A percentile compares a stretch with the other conserved stretches of the same genome.
These are phyloP conservation scores for Grammomys dolichurus DNA, from an alignment of 2,113 vertebrate genomes.

Conservation along the genomic window DNA sequence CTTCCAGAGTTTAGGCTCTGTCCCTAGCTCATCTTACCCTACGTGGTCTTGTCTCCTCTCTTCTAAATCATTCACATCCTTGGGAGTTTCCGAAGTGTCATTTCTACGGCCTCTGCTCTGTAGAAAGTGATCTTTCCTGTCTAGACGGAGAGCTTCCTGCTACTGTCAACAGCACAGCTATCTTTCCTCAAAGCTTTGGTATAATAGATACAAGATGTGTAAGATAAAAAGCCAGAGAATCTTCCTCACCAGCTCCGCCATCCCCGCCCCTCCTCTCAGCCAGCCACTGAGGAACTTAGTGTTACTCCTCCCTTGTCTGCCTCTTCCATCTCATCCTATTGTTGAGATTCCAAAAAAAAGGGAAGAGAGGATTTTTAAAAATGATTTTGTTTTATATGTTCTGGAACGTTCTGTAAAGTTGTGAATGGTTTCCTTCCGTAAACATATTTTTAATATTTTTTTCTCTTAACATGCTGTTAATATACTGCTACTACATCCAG, in stretches of 20 bases:
- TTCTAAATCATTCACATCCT: not conserved
- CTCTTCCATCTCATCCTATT: not conserved
- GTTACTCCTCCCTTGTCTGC: not conserved
- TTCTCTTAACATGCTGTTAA: not conserved
- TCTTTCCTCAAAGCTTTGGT: not conserved
- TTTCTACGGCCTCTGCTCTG: not conserved
- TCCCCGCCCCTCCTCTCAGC: not conserved
- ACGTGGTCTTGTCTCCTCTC: not conserved
- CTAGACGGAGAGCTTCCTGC: not conserved
- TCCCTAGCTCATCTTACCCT: not conserved
- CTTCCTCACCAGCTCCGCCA: not conserved
- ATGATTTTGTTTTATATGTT: not conserved
- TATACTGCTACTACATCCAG: not conserved
- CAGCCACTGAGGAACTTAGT: not conserved
- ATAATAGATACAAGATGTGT: not conserved
- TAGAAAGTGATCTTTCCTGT: not conserved
- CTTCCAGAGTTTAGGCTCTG: not conserved
- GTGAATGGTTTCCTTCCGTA: not conserved
- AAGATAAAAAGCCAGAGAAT: not conserved
- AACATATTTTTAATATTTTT: not conserved
- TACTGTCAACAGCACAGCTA: not conserved
- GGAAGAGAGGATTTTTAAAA: not conserved
- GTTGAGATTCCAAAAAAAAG: not conserved
- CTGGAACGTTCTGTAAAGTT: not conserved
- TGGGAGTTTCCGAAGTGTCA: not conserved